Conservation (phyloP, 2,888 invertebrate genomes). For the Pristionchus mayeri region DNA sequence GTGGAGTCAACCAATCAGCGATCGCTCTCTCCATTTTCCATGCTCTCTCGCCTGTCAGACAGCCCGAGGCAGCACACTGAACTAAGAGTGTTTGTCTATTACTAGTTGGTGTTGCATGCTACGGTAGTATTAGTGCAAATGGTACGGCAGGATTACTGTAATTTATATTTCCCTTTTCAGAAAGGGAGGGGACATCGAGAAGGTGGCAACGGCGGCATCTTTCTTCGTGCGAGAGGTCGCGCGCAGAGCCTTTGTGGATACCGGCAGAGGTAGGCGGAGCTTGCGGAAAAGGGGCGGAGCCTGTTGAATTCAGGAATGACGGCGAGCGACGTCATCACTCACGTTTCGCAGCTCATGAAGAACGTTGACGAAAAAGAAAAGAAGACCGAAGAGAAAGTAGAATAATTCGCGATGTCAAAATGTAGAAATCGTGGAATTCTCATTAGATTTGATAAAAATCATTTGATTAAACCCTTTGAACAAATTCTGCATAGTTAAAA, state of each 20-base stretch:
- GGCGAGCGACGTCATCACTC: constrained; percentile 31
- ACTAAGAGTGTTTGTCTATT: no score
- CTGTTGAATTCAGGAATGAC: not conserved
- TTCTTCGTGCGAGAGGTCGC: constrained; percentile 29
- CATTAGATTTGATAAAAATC: no score
- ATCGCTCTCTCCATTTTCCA: no score
- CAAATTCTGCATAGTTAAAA: no score
- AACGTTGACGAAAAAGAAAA: not conserved
- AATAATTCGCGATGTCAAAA: not conserved
- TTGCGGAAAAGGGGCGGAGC: not conserved
- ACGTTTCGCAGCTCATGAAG: constrained; percentile 34
- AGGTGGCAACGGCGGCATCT: constrained; percentile 27
- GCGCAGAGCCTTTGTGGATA: constrained; percentile 1
- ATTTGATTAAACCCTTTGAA: no score
- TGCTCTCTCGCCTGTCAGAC: no score
- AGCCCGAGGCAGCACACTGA: no score
- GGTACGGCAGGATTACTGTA: no score
- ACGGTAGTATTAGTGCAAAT: no score
- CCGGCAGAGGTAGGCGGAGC: constrained; percentile 25
- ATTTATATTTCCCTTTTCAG: not conserved
- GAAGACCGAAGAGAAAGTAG: constrained; percentile 26
- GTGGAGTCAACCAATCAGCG: not conserved
- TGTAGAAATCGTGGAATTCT: no score
- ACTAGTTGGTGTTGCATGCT: no score
- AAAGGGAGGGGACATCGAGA: not conserved